Evolutionary conservation across 1,140 invertebrate species (phyloP).

Genomic region (Batillaria attramentaria): DNA sequence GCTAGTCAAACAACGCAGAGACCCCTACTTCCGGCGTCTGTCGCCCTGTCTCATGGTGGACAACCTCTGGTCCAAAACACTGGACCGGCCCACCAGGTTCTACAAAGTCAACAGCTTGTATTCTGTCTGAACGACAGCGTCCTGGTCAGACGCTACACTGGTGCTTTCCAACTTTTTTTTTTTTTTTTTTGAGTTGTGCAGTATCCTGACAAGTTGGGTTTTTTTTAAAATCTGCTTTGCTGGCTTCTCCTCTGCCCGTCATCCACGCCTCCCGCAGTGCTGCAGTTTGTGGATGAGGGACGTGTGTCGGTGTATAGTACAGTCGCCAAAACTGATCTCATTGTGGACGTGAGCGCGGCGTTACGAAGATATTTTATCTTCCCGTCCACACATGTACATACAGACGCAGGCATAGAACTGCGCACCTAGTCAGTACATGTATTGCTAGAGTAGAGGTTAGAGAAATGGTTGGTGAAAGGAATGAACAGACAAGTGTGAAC

Average conservation of each 20-base stretch:
- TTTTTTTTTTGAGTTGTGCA: neutral
- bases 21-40: constrained; percentile 11
- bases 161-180: neutral
- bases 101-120: constrained; percentile 24
- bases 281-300: too few species aligned
- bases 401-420: too few species aligned
- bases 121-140: neutral
- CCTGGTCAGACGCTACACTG: neutral
- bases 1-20: constrained; percentile 11
- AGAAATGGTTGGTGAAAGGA: too few species aligned
- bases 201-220: neutral
- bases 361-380: too few species aligned
- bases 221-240: neutral
- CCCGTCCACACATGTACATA: too few species aligned
- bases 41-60: constrained; percentile 26
- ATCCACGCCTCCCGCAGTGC: too few species aligned
- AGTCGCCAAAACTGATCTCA: too few species aligned
- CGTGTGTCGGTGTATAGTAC: too few species aligned
- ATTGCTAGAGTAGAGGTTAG: too few species aligned
- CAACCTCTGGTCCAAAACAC: neutral
- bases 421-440: too few species aligned
- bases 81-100: constrained; percentile 24
- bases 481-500: too few species aligned
- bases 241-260: neutral
- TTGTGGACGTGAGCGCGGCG: too few species aligned